phyloP scores from a whole-genome alignment of 2,888 invertebrate genomes.

The Tipula helvola region DNA sequence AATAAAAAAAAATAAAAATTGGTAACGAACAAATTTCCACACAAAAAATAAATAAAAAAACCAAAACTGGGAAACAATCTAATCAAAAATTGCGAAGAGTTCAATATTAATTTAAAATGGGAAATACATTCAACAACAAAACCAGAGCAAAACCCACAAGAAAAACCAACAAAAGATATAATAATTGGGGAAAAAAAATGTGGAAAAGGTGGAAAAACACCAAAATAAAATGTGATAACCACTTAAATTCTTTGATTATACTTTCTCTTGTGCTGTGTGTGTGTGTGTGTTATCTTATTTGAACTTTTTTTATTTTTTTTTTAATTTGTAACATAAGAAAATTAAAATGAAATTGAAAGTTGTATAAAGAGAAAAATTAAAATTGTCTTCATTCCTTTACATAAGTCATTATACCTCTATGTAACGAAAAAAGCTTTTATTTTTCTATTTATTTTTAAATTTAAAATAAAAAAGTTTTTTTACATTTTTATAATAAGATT shows the following conservation, averaged over 20 bases:
- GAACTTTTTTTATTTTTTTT: background rate
- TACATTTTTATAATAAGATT: background rate
- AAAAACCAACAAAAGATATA: background rate
- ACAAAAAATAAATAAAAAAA: background rate
- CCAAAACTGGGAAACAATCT: background rate
- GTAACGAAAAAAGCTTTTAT: background rate
- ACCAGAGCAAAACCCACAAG: background rate
- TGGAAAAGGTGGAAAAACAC: background rate
- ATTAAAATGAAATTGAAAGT: background rate
- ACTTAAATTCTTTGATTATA: slow-evolving; percentile 9
- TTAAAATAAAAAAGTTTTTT: background rate
- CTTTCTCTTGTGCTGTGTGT: background rate
- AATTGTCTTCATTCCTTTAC: background rate
- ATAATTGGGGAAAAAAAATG: background rate
- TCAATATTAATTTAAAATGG: slow-evolving; percentile 4
- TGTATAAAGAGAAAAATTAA: background rate
- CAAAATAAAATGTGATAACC: slow-evolving; percentile 4
- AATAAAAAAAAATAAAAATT: background rate
- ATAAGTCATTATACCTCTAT: background rate
- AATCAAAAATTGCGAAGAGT: background rate
- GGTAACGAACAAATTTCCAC: background rate
- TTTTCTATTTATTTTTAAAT: background rate
- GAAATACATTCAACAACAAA: background rate
- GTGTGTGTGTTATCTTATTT: background rate
- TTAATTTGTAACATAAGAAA: background rate